Evolutionary conservation across 2,113 vertebrate species (phyloP).

Genomic region (Varanus komodoensis): DNA sequence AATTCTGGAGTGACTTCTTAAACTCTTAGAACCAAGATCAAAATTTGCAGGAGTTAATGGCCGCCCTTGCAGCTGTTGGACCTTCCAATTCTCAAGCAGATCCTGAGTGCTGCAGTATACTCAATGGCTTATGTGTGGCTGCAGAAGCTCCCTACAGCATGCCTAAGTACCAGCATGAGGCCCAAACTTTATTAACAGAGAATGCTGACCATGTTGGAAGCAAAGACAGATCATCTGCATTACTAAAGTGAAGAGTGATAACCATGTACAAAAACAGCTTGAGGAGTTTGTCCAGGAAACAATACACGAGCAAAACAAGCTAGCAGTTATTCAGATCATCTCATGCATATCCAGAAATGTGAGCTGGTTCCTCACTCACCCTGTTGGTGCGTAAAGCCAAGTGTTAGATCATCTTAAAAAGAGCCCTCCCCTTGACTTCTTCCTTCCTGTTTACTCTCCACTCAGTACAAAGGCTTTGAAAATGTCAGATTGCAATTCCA

Average conservation of each 20-base stretch:
- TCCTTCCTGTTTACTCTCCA: neutral
- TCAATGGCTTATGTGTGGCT: conserved; percentile 93
- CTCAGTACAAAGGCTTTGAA: neutral
- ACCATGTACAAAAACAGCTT: too few relatives aligned
- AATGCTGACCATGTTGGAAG: conserved; percentile 94
- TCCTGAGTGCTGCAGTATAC: conserved; percentile 96
- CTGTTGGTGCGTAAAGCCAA: too few relatives aligned
- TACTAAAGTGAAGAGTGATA: conserved; percentile 92
- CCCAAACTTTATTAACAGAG: conserved; percentile 90
- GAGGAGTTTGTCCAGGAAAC: too few relatives aligned
- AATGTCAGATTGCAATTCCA: neutral
- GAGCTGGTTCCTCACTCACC: too few relatives aligned
- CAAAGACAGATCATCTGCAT: conserved; percentile 93
- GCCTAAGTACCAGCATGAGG: conserved; percentile 93
- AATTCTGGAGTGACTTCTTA: conserved; percentile 95
- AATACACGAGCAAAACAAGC: too few relatives aligned
- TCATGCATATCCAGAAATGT: too few relatives aligned
- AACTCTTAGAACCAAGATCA: conserved; percentile 89
- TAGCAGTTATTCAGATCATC: too few relatives aligned
- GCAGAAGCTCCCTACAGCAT: conserved; percentile 96
- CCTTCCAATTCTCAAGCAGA: conserved; percentile 95
- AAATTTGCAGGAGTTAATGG: conserved; percentile 85
- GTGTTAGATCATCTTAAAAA: too few relatives aligned
- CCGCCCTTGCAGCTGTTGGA: conserved; percentile 91
- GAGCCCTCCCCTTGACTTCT: too few relatives aligned